Evolutionary conservation across 2,113 vertebrate species (phyloP), one percentile per base, ranked within the genome.

Genomic region (Gymnogyps californianus): DNA sequence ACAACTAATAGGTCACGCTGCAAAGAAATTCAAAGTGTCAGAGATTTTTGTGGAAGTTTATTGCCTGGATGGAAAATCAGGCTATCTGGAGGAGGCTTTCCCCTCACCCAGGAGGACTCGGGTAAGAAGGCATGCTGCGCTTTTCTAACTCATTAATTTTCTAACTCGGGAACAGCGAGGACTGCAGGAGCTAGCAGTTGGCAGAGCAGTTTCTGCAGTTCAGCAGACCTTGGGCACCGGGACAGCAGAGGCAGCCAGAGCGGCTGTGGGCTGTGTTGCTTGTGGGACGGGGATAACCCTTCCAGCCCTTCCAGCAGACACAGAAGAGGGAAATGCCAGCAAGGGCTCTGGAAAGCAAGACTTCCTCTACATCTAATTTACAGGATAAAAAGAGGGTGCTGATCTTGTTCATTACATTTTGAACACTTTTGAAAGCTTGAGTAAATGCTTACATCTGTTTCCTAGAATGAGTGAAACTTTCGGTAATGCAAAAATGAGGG

Each of bases 91-190:
- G 16, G n/a, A 75, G 21, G 29, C 14, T 32, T 5, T 57, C 29
- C 77, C 34, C 32, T 92, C 21, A 54, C 6, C 7, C 24, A 71
- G 32, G 28, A 89, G 36, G 25, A 57, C 12, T 36, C 0, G 0
- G 21, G 31, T 61, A 57, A 57, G n/a, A n/a, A 22, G 16, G 9
- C 20, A 9, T 24, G 16, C 4, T 57, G 49, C 2, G 7, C 11
- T 87, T 76, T 72, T 77, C 58, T 32, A 54, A 19, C 36, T 20
- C 9, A 1, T 16, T n/a, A 4, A 21, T 87, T 82, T 34, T 40
- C 36, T 31, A 17, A 5, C 34, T 55, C 0, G 0, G 65, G n/a
- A 62, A 1, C 24, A 19, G 51, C 0, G 2, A n/a, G 32, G 44
- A 22, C 6, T 8, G 54, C 29, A 6, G 89, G 46, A 92, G 44